Percentiles rank a stretch among this genome's conserved stretches.
Conservation (phyloP, 2,113 vertebrate species). For the Psittacula cyanocephala region DNA sequence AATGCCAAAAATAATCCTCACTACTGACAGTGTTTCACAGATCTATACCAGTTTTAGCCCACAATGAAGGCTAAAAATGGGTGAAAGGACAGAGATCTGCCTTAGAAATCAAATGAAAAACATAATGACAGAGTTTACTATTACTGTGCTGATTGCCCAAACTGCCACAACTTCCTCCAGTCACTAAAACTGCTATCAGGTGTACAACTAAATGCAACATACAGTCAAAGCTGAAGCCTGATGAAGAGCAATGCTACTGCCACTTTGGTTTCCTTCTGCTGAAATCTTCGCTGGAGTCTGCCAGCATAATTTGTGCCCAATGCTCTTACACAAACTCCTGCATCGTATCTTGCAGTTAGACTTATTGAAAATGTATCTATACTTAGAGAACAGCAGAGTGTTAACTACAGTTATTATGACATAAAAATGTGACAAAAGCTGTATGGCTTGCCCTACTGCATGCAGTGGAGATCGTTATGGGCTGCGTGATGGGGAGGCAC, state of each 20-base stretch:
- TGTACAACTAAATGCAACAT: neutral
- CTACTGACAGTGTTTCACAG: neutral
- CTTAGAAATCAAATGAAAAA: neutral
- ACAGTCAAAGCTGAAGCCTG: neutral
- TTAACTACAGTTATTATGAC: neutral
- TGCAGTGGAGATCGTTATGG: rapidly evolving
- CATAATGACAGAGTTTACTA: neutral
- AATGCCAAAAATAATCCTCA: neutral
- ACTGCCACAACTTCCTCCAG: neutral
- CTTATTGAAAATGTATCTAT: neutral
- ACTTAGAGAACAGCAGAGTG: neutral
- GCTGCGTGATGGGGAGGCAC: rapidly evolving
- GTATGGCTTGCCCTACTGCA: neutral
- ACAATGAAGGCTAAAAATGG: neutral
- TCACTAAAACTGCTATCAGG: neutral
- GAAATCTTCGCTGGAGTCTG: rapidly evolving
- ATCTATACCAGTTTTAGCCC: neutral
- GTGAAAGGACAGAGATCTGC: neutral
- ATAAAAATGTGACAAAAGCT: neutral
- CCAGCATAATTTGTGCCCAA: neutral
- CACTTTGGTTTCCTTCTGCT: neutral
- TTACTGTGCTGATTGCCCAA: neutral
- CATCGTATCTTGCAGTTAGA: neutral
- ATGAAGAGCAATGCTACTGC: neutral
- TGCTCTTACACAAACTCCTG: neutral